Evolutionary conservation across 2,113 vertebrate genomes (phyloP), one percentile per base, ranked within the genome.

Genomic region (Entelurus aequoreus): DNA sequence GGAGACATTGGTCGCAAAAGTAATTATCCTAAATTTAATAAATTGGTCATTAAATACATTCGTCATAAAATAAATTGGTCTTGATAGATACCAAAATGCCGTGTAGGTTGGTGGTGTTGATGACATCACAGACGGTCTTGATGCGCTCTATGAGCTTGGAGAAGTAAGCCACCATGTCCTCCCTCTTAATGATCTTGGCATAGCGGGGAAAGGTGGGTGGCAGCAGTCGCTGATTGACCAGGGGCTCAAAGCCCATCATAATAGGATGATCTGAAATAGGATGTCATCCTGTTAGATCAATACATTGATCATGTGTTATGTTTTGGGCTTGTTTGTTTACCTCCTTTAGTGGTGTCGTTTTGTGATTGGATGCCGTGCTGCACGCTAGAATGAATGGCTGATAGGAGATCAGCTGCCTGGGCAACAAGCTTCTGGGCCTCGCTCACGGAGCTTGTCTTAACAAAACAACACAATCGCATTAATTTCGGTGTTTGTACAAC

Each of bases 171-270:
- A 98, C 94, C 95, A 98, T 99, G 90, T 98, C 95, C 81, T 99
- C 95, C 52, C 94, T 91, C 88, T 98, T 98, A 79, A 99, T 99
- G 84, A 99, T 99, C 90, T 98, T 98, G 87, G 97, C 97, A 12
- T 99, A 98, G 78, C 97, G 93, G 64, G 97, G 97, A 70, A 99
- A 99, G 19, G 97, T 99, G 5, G 97, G 97, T 2, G 96, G 97
- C 69, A 99, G 92, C 65, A 99, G 86, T 55, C 97, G 93, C 89
- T 99, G 97, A 87, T 99, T 99, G 74, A 99, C 97, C 59, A 99
- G 90, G 0, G 97, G 97, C 69, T 99, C 97, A 84, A 99, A 99
- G 11, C 96, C 97, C 97, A 99, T 99, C 96, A 98, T 98, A 83
- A 99, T 98, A 35, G 97, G 95, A 73, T 99, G 96, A 90, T 98